Evolutionary conservation across 2,113 vertebrate genomes (phyloP).

Genomic region (Tupaia chinensis): DNA sequence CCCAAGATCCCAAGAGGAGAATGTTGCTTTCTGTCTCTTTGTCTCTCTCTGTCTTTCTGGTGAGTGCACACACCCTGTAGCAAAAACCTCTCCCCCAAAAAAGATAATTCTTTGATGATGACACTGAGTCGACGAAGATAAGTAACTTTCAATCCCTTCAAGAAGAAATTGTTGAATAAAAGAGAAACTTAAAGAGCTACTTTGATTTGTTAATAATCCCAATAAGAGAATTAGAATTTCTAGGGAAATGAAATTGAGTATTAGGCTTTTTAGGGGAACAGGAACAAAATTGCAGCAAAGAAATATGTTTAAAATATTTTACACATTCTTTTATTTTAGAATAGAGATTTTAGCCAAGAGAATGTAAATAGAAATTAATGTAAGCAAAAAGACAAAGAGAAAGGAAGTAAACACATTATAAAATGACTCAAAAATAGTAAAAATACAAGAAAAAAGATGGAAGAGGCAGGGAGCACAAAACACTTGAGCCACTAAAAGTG

Average conservation of each 20-base stretch:
- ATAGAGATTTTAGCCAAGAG: constrained; percentile 40
- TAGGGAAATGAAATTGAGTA: not conserved
- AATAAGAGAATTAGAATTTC: constrained; percentile 26
- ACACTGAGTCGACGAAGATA: not conserved
- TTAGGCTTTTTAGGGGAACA: too few relatives aligned
- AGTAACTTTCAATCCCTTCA: constrained; percentile 7
- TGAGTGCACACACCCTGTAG: too few relatives aligned
- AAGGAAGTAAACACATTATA: not conserved
- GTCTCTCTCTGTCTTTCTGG: too few relatives aligned
- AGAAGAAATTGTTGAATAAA: constrained; percentile 10
- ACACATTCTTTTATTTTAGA: constrained; percentile 6
- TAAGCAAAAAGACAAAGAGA: not conserved
- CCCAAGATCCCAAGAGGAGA: too few relatives aligned
- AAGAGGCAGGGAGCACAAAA: not conserved
- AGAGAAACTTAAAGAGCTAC: constrained; percentile 24
- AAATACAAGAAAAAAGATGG: not conserved
- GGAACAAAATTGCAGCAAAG: not conserved
- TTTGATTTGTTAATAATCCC: not conserved
- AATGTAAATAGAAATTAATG: constrained; percentile 15
- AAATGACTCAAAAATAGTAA: constrained; percentile 25
- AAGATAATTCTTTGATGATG: constrained; percentile 19
- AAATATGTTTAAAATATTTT: constrained; percentile 31
- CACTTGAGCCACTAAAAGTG: not conserved
- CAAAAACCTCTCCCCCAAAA: too few relatives aligned
- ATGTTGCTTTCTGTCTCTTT: too few relatives aligned